These are phyloP conservation scores for Gymnosoma rotundatum DNA, from an alignment of 2,888 invertebrate genomes.

Conservation along the genomic window DNA sequence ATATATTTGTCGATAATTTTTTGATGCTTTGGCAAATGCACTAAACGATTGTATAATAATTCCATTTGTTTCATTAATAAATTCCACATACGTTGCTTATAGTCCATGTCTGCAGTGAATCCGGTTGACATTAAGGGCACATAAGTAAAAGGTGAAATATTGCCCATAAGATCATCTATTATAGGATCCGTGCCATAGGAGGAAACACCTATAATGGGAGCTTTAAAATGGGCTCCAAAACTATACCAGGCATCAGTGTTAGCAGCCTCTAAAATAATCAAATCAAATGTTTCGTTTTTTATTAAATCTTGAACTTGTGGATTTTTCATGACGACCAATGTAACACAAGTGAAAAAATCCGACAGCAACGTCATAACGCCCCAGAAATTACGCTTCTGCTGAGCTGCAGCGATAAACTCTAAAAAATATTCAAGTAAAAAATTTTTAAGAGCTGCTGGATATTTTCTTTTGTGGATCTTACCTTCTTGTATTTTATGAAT, in stretches of 20 bases:
- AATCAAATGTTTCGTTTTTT: constrained; percentile 76
- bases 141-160: constrained; percentile 74
- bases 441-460: too few relatives aligned
- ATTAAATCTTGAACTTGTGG: constrained; percentile 72
- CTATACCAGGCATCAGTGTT: constrained; percentile 78
- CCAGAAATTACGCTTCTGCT: too few relatives aligned
- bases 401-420: too few relatives aligned
- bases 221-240: constrained; percentile 66
- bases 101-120: constrained; percentile 69
- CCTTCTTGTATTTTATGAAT: constrained; percentile 23
- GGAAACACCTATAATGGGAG: constrained; percentile 60
- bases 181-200: constrained; percentile 73
- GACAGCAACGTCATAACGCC: too few relatives aligned
- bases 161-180: constrained; percentile 70
- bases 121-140: constrained; percentile 74
- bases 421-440: too few relatives aligned
- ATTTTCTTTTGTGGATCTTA: too few relatives aligned
- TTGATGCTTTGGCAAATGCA: constrained; percentile 76
- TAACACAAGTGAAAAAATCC: background rate
- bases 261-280: constrained; percentile 77
- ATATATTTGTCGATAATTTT: constrained; percentile 59
- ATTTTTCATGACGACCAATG: constrained; percentile 62
- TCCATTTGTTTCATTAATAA: constrained; percentile 71
- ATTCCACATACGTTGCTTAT: constrained; percentile 72
- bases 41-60: constrained; percentile 65